Evolutionary conservation across 2,888 invertebrate genomes (phyloP).

Genomic region (Sipha maydis): DNA sequence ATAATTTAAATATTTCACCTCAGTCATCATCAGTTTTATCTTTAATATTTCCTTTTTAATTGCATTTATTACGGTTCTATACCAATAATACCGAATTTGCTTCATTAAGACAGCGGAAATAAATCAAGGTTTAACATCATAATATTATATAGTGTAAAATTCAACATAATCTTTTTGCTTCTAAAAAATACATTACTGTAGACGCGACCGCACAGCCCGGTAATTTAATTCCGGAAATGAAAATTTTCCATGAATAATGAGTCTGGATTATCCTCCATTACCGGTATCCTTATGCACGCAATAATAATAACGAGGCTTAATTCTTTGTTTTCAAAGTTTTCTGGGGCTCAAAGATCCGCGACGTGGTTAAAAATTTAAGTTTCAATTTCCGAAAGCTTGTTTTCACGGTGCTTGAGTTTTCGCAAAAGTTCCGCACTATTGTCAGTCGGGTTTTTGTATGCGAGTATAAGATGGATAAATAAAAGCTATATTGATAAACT

Average conservation of each 20-base stretch:
- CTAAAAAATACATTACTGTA: slow-evolving; percentile 8
- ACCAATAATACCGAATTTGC: slow-evolving; percentile 2
- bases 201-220: slow-evolving; percentile 24
- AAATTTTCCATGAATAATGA: slow-evolving; percentile 59
- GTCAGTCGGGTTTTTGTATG: neutral
- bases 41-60: slow-evolving; percentile 22
- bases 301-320: slow-evolving; percentile 54
- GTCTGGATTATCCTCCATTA: slow-evolving; percentile 58
- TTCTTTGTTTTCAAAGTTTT: slow-evolving; percentile 48
- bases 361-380: slow-evolving; percentile 64
- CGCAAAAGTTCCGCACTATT: slow-evolving; percentile 32
- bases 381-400: slow-evolving; percentile 64
- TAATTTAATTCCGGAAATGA: slow-evolving; percentile 62
- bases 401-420: slow-evolving; percentile 50
- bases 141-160: slow-evolving; percentile 25
- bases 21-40: neutral
- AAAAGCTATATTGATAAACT: slow-evolving; percentile 43
- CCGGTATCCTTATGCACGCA: slow-evolving; percentile 28
- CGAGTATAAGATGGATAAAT: slow-evolving; percentile 35
- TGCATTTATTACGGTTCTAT: slow-evolving; percentile 6
- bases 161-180: slow-evolving; percentile 39
- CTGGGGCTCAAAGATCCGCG: slow-evolving; percentile 38
- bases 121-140: slow-evolving; percentile 48
- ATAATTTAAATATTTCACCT: neutral
- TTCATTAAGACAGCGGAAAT: slow-evolving; percentile 22